Evolutionary conservation across 2,797 vertebrate genomes (phyloP).

Genomic region (Arnoldichthys spilopterus): DNA sequence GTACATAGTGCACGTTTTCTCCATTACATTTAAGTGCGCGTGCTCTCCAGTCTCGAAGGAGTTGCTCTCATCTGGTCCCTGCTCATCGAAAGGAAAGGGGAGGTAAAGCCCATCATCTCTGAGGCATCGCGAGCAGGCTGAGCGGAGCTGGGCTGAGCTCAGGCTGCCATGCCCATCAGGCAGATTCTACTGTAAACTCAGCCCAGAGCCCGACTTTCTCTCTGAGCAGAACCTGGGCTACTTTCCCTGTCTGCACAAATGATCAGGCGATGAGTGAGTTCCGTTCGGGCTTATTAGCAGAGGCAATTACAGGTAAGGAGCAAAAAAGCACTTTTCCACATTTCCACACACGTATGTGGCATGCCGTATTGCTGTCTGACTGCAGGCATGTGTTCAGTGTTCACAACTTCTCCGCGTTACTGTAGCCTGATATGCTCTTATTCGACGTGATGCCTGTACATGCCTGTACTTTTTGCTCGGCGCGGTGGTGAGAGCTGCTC

Average conservation of each 20-base stretch:
- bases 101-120: slow-evolving; percentile 24
- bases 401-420: background rate
- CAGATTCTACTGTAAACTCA: slow-evolving; percentile 59
- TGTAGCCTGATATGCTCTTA: background rate
- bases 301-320: slow-evolving; percentile 77
- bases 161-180: slow-evolving; percentile 49
- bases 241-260: slow-evolving; percentile 64
- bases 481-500: background rate
- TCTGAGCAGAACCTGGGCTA: slow-evolving; percentile 58
- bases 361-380: background rate
- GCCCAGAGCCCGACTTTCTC: slow-evolving; percentile 68
- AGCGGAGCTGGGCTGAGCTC: slow-evolving; percentile 46
- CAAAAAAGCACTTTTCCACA: slow-evolving; percentile 9
- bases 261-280: slow-evolving; percentile 83
- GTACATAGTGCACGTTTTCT: background rate
- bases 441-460: background rate
- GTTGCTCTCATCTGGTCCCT: slow-evolving; percentile 20
- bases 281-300: slow-evolving; percentile 73
- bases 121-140: slow-evolving; percentile 56
- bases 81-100: slow-evolving; percentile 28
- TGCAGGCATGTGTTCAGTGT: background rate
- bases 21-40: slow-evolving; percentile 36
- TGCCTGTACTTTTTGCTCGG: background rate
- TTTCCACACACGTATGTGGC: background rate
- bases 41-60: slow-evolving; percentile 38